A percentile compares a stretch with the other conserved stretches of the same genome.
phyloP scores from a whole-genome alignment of 1,140 invertebrate genomes.

The Zaprionus davidi region DNA sequence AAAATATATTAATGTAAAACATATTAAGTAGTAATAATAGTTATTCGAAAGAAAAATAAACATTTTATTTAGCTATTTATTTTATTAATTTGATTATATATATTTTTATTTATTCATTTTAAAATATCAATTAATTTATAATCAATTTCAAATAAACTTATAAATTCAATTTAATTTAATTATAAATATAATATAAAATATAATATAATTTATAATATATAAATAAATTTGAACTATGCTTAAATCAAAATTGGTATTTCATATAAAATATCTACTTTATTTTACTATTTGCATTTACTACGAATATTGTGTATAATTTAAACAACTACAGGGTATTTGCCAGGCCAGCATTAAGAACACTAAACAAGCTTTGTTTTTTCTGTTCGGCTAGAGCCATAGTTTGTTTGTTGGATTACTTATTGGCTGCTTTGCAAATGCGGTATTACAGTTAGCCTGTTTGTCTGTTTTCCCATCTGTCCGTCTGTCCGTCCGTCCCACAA shows the following conservation, averaged over 20 bases:
- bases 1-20: too few species aligned
- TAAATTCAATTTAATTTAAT: not conserved
- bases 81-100: not conserved
- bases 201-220: too few species aligned
- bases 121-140: too few species aligned
- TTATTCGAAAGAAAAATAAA: too few species aligned
- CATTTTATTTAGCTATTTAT: not conserved
- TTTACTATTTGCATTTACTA: not conserved
- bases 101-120: too few species aligned
- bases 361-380: conserved; percentile 16
- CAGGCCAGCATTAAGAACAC: not conserved
- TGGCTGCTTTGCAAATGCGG: conserved; percentile 71
- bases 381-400: conserved; percentile 31
- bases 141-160: too few species aligned
- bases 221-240: too few species aligned
- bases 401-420: conserved; percentile 73
- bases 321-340: not conserved
- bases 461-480: conserved; percentile 29
- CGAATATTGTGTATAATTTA: not conserved
- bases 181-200: not conserved
- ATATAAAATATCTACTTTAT: not conserved
- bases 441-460: conserved; percentile 68
- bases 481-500: not conserved
- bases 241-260: not conserved
- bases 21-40: too few species aligned